phyloP scores from a whole-genome alignment of 2,113 vertebrate species.

The Pelobates fuscus region DNA sequence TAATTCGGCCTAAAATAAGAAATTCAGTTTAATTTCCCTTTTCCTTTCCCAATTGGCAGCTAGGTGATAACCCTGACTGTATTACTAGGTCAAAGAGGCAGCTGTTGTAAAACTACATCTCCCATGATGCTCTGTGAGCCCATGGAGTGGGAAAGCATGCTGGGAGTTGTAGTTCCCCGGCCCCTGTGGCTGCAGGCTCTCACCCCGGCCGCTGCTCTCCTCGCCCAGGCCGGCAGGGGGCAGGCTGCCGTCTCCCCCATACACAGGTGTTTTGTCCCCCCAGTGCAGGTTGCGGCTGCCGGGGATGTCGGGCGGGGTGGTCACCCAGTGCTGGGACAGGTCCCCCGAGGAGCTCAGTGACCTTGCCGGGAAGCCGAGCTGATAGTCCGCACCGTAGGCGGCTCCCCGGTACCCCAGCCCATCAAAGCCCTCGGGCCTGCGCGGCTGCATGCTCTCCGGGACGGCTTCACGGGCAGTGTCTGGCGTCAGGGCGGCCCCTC shows the following conservation, averaged over 20 bases:
- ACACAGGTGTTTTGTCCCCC: conserved; percentile 80
- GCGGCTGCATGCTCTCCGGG: conserved; percentile 76
- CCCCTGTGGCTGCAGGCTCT: conserved; percentile 34
- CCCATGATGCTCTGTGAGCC: too few relatives aligned
- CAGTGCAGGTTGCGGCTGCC: conserved; percentile 91
- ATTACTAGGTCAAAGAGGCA: too few relatives aligned
- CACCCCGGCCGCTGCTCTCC: conserved; percentile 64
- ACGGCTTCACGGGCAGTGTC: not conserved
- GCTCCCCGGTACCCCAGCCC: conserved; percentile 80
- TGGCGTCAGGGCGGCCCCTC: rapidly evolving
- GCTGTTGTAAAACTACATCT: too few relatives aligned
- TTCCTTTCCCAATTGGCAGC: too few relatives aligned
- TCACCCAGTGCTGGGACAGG: conserved; percentile 85
- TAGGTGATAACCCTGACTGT: too few relatives aligned
- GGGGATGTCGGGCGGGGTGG: conserved; percentile 89
- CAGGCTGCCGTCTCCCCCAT: conserved; percentile 65
- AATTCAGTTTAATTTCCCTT: too few relatives aligned
- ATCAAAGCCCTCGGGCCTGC: conserved; percentile 89
- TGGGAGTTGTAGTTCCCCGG: too few relatives aligned
- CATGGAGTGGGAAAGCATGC: too few relatives aligned
- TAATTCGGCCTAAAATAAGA: too few relatives aligned
- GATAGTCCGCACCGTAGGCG: conserved; percentile 58
- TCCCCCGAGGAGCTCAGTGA: conserved; percentile 71
- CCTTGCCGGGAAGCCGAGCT: conserved; percentile 64
- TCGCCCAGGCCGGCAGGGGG: conserved; percentile 66